A percentile compares a stretch with the other conserved stretches of the same genome.
phyloP scores from a whole-genome alignment of 2,113 vertebrate species.

The Leptobrachium ailaonicum region DNA sequence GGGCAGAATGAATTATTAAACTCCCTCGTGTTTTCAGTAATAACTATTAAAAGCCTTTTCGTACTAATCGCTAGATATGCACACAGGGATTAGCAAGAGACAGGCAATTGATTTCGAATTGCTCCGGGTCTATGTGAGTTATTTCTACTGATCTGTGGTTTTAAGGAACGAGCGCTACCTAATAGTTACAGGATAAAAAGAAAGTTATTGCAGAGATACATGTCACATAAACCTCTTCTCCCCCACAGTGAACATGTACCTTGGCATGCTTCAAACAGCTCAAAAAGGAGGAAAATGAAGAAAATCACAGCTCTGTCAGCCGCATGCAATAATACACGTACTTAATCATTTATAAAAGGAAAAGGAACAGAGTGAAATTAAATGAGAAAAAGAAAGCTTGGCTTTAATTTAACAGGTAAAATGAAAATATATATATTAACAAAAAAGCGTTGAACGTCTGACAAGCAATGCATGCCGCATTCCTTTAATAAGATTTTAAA shows the following conservation, averaged over 20 bases:
- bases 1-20: constrained; percentile 49
- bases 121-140: constrained; percentile 43
- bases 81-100: constrained; percentile 48
- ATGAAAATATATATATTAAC: no score
- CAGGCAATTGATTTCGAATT: constrained; percentile 49
- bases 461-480: no score
- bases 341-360: no score
- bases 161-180: constrained; percentile 21
- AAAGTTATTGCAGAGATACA: constrained; percentile 19
- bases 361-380: no score
- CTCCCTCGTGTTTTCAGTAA: constrained; percentile 47
- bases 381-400: no score
- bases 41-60: constrained; percentile 51
- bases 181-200: constrained; percentile 40
- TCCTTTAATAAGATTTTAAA: no score
- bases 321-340: no score
- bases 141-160: constrained; percentile 46
- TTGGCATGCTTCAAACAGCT: neutral
- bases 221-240: neutral
- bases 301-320: no score
- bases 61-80: constrained; percentile 49
- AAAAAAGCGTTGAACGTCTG: no score
- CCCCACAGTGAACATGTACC: neutral
- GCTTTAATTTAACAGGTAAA: no score
- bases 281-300: neutral